Conservation (phyloP, 2,888 invertebrate genomes). For the Caenorhabditis sp. region DNA sequence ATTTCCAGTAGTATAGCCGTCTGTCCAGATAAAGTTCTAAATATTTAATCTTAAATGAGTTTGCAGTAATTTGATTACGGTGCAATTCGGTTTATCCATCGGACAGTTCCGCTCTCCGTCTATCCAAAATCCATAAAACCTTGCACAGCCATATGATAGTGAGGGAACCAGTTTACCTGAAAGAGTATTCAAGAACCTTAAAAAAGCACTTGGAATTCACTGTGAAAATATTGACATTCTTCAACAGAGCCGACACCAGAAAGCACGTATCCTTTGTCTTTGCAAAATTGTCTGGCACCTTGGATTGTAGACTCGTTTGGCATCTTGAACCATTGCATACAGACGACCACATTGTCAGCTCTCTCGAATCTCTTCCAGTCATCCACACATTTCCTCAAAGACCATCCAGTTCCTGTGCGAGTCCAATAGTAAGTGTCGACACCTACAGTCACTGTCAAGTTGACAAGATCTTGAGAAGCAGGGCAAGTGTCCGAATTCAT, state of each 20-base stretch:
- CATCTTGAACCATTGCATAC: conserved; percentile 14
- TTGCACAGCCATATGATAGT: too few relatives aligned
- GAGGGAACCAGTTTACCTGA: too few relatives aligned
- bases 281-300: not conserved
- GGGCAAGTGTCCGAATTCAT: not conserved
- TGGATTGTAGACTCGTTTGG: not conserved
- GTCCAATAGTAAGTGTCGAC: not conserved
- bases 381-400: conserved; percentile 6
- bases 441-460: not conserved
- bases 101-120: not conserved
- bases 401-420: not conserved
- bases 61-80: not conserved
- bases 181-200: too few relatives aligned
- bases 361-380: conserved; percentile 34
- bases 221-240: too few relatives aligned
- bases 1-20: conserved; percentile 18
- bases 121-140: conserved; percentile 7
- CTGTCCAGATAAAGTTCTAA: conserved; percentile 10
- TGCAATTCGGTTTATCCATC: not conserved
- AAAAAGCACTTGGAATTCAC: too few relatives aligned
- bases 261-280: conserved; percentile 8
- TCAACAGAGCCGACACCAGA: not conserved
- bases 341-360: not conserved
- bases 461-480: not conserved
- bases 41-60: not conserved